phyloP scores from a whole-genome alignment of 1,140 invertebrate genomes.

The Philopotamus ludificatus region DNA sequence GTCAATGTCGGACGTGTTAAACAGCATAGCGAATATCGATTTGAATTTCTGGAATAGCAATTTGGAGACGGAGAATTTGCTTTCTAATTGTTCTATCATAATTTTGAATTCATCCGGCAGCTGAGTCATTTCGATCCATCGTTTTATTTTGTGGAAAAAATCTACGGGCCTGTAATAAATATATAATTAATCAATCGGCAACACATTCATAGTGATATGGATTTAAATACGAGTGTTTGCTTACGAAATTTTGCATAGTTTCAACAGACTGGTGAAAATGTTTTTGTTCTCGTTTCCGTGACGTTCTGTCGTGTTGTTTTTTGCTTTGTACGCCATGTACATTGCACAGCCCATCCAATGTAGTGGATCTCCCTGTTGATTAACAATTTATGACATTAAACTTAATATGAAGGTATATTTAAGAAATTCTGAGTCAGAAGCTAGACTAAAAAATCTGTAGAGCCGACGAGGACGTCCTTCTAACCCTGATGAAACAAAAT shows the following conservation, averaged over 20 bases:
- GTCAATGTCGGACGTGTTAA: conserved; percentile 60
- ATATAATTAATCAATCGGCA: conserved; percentile 1
- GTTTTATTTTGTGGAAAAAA: conserved; percentile 94
- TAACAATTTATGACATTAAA: conserved; percentile 28
- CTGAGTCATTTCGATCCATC: conserved; percentile 94
- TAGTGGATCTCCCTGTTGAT: conserved; percentile 77
- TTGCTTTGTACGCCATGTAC: neutral
- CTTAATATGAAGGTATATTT: too few species aligned
- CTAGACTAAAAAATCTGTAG: too few species aligned
- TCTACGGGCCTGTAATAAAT: conserved; percentile 75
- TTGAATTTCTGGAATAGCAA: conserved; percentile 93
- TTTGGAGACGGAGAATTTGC: conserved; percentile 92
- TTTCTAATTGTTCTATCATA: conserved; percentile 83
- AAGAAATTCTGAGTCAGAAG: too few species aligned
- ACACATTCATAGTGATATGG: conserved; percentile 15
- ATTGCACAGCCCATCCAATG: conserved; percentile 78
- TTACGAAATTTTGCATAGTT: conserved; percentile 56
- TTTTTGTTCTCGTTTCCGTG: conserved; percentile 70
- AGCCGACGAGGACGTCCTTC: too few species aligned
- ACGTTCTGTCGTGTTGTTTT: neutral
- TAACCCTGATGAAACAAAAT: too few species aligned
- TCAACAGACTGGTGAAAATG: conserved; percentile 89
- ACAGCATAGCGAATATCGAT: conserved; percentile 83
- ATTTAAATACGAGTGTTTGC: neutral
- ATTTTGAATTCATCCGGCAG: conserved; percentile 80